Conservation (phyloP, 2,888 invertebrate genomes). For the Callyntrura guangdongensis region DNA sequence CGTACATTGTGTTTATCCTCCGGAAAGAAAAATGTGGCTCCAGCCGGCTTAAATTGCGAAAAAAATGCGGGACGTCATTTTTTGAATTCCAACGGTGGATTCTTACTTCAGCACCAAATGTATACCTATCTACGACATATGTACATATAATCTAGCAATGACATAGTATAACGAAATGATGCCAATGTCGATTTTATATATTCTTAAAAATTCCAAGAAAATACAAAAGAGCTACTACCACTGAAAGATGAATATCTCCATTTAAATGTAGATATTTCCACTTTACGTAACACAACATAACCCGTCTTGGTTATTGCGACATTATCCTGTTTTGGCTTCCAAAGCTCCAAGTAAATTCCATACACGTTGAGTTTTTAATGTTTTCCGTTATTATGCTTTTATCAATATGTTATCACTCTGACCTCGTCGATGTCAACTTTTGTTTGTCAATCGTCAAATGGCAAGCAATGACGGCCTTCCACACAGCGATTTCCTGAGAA, state of each 20-base stretch:
- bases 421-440: conserved; percentile 29
- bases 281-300: background rate
- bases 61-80: conserved; percentile 42
- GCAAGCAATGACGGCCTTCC: conserved; percentile 41
- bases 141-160: too few species aligned
- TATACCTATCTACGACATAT: background rate
- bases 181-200: conserved; percentile 17
- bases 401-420: conserved; percentile 38
- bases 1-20: background rate
- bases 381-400: background rate
- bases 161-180: background rate
- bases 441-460: conserved; percentile 63
- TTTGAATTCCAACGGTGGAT: conserved; percentile 34
- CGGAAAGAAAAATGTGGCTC: conserved; percentile 40
- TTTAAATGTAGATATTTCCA: background rate
- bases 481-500: conserved; percentile 42
- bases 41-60: conserved; percentile 19
- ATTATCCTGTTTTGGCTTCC: background rate
- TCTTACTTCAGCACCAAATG: background rate
- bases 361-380: background rate
- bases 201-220: background rate
- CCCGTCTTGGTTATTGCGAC: too few species aligned
- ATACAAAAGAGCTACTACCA: background rate
- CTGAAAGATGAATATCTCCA: too few species aligned
- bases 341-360: background rate